Percentiles rank a stretch among this genome's conserved stretches.
phyloP scores from a whole-genome alignment of 1,140 invertebrate species.

The Agrypnia vestita region DNA sequence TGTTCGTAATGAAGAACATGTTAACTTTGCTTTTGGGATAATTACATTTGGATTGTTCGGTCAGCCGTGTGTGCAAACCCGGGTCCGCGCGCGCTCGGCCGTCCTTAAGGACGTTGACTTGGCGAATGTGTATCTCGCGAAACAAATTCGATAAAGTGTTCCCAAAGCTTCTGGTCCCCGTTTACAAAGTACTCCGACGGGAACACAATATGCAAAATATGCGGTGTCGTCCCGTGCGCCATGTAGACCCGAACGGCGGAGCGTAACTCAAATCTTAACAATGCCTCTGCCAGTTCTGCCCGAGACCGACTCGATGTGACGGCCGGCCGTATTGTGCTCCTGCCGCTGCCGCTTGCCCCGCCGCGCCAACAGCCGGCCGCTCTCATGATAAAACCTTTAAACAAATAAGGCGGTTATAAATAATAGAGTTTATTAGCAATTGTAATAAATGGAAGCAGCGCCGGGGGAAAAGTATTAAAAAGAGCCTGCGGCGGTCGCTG shows the following conservation, averaged over 20 bases:
- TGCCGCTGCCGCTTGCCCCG: slow-evolving; percentile 18
- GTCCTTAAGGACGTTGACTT: slow-evolving; percentile 55
- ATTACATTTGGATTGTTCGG: slow-evolving; percentile 24
- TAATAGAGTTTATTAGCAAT: slow-evolving; percentile 52
- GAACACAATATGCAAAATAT: slow-evolving; percentile 60
- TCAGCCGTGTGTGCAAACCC: not conserved
- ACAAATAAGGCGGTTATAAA: slow-evolving; percentile 50
- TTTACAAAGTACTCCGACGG: slow-evolving; percentile 48
- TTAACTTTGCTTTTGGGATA: not conserved
- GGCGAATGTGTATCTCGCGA: slow-evolving; percentile 37
- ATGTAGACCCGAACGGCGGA: slow-evolving; percentile 39
- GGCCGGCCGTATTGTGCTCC: slow-evolving; percentile 49
- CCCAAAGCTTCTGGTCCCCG: slow-evolving; percentile 41
- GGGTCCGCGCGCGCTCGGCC: no score
- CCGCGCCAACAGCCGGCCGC: slow-evolving; percentile 17
- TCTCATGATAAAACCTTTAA: slow-evolving; percentile 32
- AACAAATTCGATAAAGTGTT: slow-evolving; percentile 57
- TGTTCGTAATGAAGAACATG: no score
- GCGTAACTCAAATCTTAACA: slow-evolving; percentile 60
- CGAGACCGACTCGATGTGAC: slow-evolving; percentile 52
- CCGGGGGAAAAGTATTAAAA: slow-evolving; percentile 16
- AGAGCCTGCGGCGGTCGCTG: slow-evolving; percentile 28
- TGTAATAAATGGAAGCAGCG: slow-evolving; percentile 42
- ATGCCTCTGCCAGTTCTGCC: slow-evolving; percentile 57
- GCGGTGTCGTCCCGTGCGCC: slow-evolving; percentile 49